phyloP scores from a whole-genome alignment of 2,888 invertebrate genomes.

The Amiota communis region DNA sequence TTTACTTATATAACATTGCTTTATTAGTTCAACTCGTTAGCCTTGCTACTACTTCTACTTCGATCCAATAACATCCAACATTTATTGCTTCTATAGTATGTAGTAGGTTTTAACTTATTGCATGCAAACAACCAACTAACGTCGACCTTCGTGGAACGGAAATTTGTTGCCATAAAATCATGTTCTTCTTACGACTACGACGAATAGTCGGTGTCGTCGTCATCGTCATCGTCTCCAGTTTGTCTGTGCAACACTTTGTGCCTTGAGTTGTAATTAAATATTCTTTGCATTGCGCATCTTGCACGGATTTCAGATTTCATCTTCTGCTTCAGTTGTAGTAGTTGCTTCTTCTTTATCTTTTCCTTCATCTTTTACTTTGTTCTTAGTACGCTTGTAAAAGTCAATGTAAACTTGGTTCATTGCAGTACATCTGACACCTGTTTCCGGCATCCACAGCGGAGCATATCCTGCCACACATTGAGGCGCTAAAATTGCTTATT shows the following conservation, averaged over 20 bases:
- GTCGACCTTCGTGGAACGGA: not conserved
- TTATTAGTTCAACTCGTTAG: conserved; percentile 11
- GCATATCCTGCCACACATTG: not conserved
- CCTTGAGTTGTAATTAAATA: conserved; percentile 19
- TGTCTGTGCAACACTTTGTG: not conserved
- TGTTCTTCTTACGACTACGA: no score
- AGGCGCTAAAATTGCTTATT: conserved; percentile 10
- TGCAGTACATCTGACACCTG: conserved; percentile 11
- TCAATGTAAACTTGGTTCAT: not conserved
- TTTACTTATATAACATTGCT: no score
- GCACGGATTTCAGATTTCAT: conserved; percentile 3
- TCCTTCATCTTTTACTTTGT: no score
- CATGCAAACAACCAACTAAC: not conserved
- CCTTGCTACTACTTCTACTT: not conserved
- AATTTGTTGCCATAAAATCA: not conserved
- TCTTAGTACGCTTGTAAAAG: no score
- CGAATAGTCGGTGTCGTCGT: not conserved
- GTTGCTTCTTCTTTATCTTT: no score
- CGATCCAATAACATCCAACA: not conserved
- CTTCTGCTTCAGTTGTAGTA: no score
- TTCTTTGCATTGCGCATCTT: conserved; percentile 17
- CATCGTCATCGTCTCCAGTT: not conserved
- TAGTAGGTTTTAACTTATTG: no score
- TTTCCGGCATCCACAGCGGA: not conserved
- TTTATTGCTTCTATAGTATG: no score